Percentiles rank a stretch among this genome's conserved stretches.
Evolutionary conservation across 2,888 invertebrate genomes (phyloP).

Genomic region (Subacronicta megacephala): DNA sequence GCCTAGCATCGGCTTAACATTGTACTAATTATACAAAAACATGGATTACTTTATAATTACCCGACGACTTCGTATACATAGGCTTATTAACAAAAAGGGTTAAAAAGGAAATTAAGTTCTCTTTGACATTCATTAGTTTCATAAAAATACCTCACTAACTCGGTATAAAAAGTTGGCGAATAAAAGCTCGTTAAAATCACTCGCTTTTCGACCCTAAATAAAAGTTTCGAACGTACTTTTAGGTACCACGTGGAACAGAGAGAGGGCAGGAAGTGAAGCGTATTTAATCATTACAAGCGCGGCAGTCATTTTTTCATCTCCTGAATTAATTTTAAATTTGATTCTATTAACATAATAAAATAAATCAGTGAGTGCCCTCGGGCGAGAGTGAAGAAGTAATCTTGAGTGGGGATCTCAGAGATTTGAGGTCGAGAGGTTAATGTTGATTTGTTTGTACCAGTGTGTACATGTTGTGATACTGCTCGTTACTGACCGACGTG

Average conservation of each 20-base stretch:
- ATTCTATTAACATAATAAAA: slow-evolving; percentile 80
- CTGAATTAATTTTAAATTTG: slow-evolving; percentile 80
- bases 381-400: slow-evolving; percentile 63
- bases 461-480: slow-evolving; percentile 61
- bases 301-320: slow-evolving; percentile 73
- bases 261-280: slow-evolving; percentile 73
- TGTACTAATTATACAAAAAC: not conserved
- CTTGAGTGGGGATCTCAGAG: slow-evolving; percentile 66
- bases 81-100: slow-evolving; percentile 48
- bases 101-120: slow-evolving; percentile 72
- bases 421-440: slow-evolving; percentile 70
- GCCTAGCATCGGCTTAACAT: slow-evolving; percentile 27
- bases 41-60: slow-evolving; percentile 36
- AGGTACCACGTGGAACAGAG: slow-evolving; percentile 63
- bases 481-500: slow-evolving; percentile 57
- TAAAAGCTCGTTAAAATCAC: slow-evolving; percentile 86
- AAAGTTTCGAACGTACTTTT: slow-evolving; percentile 76
- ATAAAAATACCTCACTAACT: slow-evolving; percentile 71
- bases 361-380: slow-evolving; percentile 68
- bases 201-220: slow-evolving; percentile 77
- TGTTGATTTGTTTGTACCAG: slow-evolving; percentile 71
- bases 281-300: slow-evolving; percentile 80
- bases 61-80: slow-evolving; percentile 21
- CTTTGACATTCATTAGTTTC: slow-evolving; percentile 85
- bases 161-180: slow-evolving; percentile 72